phyloP scores from a whole-genome alignment of 2,888 invertebrate genomes.

The Drosophila leonis region DNA sequence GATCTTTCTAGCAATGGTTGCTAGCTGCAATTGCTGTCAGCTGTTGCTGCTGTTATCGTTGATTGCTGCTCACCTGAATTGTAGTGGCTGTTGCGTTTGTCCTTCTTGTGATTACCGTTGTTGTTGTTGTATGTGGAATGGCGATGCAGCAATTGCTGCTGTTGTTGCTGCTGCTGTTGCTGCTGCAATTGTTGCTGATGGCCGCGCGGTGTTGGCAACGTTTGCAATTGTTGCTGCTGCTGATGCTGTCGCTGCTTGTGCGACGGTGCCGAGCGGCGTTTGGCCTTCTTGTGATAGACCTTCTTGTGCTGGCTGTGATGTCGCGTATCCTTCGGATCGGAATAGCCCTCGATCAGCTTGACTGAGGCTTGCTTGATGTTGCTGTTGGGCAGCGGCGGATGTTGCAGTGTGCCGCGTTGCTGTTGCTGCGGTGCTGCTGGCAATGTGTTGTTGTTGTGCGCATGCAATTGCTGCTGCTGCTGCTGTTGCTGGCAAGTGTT shows the following conservation, averaged over 20 bases:
- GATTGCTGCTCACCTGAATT: slow-evolving; percentile 82
- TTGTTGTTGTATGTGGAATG: slow-evolving; percentile 79
- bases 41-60: background rate
- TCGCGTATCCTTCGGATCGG: slow-evolving; percentile 85
- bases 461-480: slow-evolving; percentile 65
- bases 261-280: slow-evolving; percentile 71
- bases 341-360: slow-evolving; percentile 85
- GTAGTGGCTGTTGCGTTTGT: slow-evolving; percentile 83
- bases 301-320: slow-evolving; percentile 80
- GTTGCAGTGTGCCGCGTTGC: slow-evolving; percentile 69
- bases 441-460: slow-evolving; percentile 69
- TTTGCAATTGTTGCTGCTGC: slow-evolving; percentile 60
- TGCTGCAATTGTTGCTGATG: slow-evolving; percentile 53
- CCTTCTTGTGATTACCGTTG: slow-evolving; percentile 67
- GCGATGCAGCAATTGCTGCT: slow-evolving; percentile 53
- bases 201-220: slow-evolving; percentile 63
- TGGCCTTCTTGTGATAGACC: slow-evolving; percentile 84
- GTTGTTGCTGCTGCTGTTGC: slow-evolving; percentile 62
- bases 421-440: slow-evolving; percentile 56
- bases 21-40: slow-evolving; percentile 2
- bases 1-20: background rate
- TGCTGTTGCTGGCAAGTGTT: slow-evolving; percentile 44
- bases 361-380: slow-evolving; percentile 84
- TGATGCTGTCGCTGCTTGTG: slow-evolving; percentile 68
- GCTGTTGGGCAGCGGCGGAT: slow-evolving; percentile 79